Conservation (phyloP, 2,888 invertebrate genomes). For the Acleris literana region DNA sequence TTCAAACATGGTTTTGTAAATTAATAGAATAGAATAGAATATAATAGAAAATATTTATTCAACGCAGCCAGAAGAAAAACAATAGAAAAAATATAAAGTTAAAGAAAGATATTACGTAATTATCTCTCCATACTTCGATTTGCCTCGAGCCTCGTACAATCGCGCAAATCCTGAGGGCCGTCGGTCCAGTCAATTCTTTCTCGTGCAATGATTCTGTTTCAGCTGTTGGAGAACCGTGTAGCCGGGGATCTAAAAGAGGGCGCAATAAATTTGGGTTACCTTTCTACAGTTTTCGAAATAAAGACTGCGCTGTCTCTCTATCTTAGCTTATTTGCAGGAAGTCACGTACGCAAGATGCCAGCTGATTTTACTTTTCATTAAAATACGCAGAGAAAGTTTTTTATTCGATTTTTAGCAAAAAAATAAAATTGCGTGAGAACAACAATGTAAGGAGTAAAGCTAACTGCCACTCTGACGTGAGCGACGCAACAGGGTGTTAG, state of each 20-base stretch:
- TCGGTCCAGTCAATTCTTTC: constrained; percentile 51
- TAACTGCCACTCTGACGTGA: not conserved
- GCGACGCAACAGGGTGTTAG: not conserved
- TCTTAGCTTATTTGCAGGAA: constrained; percentile 13
- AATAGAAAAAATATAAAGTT: too few relatives aligned
- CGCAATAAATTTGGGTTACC: constrained; percentile 67
- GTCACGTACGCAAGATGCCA: not conserved
- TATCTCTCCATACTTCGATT: too few relatives aligned
- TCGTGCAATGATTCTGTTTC: constrained; percentile 47
- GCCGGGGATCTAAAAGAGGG: constrained; percentile 61
- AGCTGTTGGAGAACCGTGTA: constrained; percentile 52
- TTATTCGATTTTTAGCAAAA: too few relatives aligned
- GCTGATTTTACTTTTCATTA: not conserved
- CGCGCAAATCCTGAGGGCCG: constrained; percentile 22
- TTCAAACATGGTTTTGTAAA: too few relatives aligned
- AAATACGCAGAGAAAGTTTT: too few relatives aligned
- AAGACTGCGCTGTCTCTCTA: constrained; percentile 7
- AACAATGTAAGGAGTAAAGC: not conserved
- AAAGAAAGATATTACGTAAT: too few relatives aligned
- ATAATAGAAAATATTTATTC: too few relatives aligned
- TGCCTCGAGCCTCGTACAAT: too few relatives aligned
- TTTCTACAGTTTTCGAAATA: constrained; percentile 49
- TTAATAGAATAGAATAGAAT: too few relatives aligned
- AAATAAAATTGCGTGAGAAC: not conserved
- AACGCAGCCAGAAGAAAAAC: too few relatives aligned